Base-by-base conservation (phyloP, 2,113 vertebrate species). In the Pleuronectes platessa region DNA sequence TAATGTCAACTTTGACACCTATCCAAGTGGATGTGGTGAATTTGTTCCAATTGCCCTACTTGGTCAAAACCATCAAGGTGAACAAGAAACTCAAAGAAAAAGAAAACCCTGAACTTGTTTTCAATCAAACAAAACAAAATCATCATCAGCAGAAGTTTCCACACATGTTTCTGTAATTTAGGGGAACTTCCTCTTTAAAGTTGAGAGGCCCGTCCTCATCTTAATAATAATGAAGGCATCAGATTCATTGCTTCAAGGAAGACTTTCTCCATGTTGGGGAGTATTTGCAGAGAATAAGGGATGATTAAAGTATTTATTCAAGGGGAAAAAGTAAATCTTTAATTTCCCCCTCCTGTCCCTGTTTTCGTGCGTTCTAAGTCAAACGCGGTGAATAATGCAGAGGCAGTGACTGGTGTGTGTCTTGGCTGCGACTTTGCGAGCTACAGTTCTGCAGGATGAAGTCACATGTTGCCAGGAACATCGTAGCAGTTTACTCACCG, bases 401-500 rank as follows among this genome's bases (percentile, higher is more conserved):
- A 31, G 27, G 54, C 82, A 70, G 20, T 69, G 82, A 82, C 47
- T 56, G 78, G 35, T 63, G 82, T 79, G 85, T 81, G 76, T 71
- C 79, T 85, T 88, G 87, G 84, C 83, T 78, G 62, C 37, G 78
- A 61, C 76, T 21, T 31, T 2, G 81, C 67, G 51, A 81, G 82
- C 79, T 27, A 23, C 71, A 73, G 71, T 78, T 73, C 64, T 58
- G 64, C 71, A 14, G 76, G 74, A 76, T 63, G 66, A 62, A 83
- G 68, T 83, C 87, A 56, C 81, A 78, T 68, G 11, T 80, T 65
- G 81, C n/a, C 68, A 61, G 61, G 83, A 83, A 84, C 90, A 78
- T 82, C 51, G 82, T 90, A 83, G 81, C 71, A 42, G 51, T 83
- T 88, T 76, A 72, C 78, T 78, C 85, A 77, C 71, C 23, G n/a